Base-by-base conservation (phyloP, 2,113 vertebrate species). In the Centropus bengalensis region DNA sequence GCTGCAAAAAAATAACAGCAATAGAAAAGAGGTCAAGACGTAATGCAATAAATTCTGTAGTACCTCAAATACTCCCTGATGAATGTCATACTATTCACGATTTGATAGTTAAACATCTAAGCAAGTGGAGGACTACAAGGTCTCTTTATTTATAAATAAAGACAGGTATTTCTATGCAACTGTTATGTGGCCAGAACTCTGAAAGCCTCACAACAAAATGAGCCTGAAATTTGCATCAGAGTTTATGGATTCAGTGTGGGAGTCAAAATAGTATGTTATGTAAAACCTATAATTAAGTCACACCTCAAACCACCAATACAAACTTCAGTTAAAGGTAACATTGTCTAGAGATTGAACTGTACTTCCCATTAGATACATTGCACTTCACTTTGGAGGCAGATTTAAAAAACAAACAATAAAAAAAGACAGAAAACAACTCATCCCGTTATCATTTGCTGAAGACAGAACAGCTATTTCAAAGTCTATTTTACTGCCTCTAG, bases 141-240 rank as follows among this genome's bases (percentile, higher is more conserved):
- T 3, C 23, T 71, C 60, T 77, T 49, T 27, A 13, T 30, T 62
- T 71, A 68, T 33, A 59, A 58, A 68, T 33, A 6, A 78, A 42
- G 20, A 56, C 38, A 78, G 7, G n/a, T 60, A 56, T 6, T 79
- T 71, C 20, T 23, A 74, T 12, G 19, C 17, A 81, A 40, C 33
- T 2, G 1, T 19, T 52, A 62, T 0, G 0, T 3, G 14, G 45
- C 15, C 12, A 54, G 32, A 88, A 82, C 26, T 83, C 32, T 15
- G 38, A 77, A 67, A 83, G 12, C 4, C 38, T 93, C 59, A 54
- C 10, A n/a, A 68, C 2, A 47, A 63, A 80, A 9, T 8, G 17
- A 60, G 18, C n/a, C 27, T 81, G 38, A 68, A 86, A 92, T 26
- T 7, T 49, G 9, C 23, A 59, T 3, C 0, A 3, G 10, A 60